Evolutionary conservation across 2,888 invertebrate genomes (phyloP).

Genomic region (Entomobrya multifasciata): DNA sequence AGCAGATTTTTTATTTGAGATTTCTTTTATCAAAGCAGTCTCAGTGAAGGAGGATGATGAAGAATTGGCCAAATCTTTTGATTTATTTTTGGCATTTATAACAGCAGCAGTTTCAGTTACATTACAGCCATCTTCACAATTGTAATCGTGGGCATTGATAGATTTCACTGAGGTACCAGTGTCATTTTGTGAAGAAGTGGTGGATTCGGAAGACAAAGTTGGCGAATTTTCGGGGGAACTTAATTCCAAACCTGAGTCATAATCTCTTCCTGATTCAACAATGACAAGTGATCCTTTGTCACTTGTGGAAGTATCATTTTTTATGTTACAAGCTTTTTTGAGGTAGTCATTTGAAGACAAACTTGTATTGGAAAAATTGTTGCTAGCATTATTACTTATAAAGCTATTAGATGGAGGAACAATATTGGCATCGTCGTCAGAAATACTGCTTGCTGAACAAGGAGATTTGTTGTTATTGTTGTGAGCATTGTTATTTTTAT

Average conservation of each 20-base stretch:
- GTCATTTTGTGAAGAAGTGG: not conserved
- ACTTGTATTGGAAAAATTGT: constrained; percentile 10
- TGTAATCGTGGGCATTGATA: not conserved
- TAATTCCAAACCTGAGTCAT: constrained; percentile 79
- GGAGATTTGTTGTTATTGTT: constrained; percentile 38
- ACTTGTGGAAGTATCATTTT: constrained; percentile 42
- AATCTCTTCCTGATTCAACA: constrained; percentile 64
- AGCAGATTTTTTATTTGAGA: constrained; percentile 3
- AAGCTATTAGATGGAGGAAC: not conserved
- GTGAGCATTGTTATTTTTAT: not conserved
- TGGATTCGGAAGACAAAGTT: constrained; percentile 48
- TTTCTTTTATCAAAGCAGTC: constrained; percentile 17
- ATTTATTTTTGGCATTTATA: constrained; percentile 61
- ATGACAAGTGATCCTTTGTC: constrained; percentile 21
- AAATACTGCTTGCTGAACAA: constrained; percentile 40
- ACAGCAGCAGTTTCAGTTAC: constrained; percentile 18
- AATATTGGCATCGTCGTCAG: constrained; percentile 40
- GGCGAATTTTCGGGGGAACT: constrained; percentile 77
- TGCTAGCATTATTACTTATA: not conserved
- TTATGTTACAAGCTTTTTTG: not conserved
- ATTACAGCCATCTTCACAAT: not conserved
- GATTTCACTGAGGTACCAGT: not conserved
- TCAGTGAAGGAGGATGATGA: constrained; percentile 4
- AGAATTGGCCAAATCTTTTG: constrained; percentile 62
- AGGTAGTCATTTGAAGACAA: constrained; percentile 42